These are phyloP conservation scores for Melanogrammus aeglefinus DNA, from an alignment of 2,797 vertebrate genomes.

Conservation along the genomic window DNA sequence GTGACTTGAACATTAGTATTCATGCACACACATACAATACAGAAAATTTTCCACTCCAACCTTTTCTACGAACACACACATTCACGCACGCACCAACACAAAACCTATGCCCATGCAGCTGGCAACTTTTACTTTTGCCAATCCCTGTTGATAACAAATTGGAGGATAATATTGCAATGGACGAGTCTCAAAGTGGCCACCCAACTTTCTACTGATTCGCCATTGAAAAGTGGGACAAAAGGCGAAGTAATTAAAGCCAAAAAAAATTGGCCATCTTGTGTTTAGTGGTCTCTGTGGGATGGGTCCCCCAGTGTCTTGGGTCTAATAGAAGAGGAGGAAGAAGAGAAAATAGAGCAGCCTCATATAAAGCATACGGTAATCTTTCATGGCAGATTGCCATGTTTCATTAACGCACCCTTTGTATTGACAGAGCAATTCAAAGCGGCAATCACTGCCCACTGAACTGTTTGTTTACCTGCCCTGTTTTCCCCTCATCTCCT, in stretches of 20 bases:
- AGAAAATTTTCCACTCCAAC: not conserved
- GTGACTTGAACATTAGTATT: too few species aligned
- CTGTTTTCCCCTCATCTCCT: not conserved
- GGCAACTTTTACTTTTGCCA: slow-evolving; percentile 14
- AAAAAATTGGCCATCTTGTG: not conserved
- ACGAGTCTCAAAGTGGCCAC: not conserved
- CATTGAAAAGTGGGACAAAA: slow-evolving; percentile 5
- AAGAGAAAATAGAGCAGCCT: not conserved
- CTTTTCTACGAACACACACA: not conserved
- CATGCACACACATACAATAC: not conserved
- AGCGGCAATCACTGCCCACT: not conserved
- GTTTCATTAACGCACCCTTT: not conserved
- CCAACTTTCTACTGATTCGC: not conserved
- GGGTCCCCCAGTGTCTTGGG: not conserved
- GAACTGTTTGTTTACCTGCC: not conserved
- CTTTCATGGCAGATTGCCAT: not conserved
- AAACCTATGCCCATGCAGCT: not conserved
- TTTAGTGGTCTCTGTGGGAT: not conserved
- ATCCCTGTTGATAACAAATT: not conserved
- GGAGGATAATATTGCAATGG: not conserved
- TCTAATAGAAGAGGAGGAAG: not conserved
- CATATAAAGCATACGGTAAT: not conserved
- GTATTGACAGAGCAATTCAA: not conserved
- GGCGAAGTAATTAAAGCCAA: slow-evolving; percentile 5
- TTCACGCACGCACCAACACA: not conserved